Evolutionary conservation across 1,140 invertebrate genomes (phyloP).

Genomic region (Scaptodrosophila lebanonensis): DNA sequence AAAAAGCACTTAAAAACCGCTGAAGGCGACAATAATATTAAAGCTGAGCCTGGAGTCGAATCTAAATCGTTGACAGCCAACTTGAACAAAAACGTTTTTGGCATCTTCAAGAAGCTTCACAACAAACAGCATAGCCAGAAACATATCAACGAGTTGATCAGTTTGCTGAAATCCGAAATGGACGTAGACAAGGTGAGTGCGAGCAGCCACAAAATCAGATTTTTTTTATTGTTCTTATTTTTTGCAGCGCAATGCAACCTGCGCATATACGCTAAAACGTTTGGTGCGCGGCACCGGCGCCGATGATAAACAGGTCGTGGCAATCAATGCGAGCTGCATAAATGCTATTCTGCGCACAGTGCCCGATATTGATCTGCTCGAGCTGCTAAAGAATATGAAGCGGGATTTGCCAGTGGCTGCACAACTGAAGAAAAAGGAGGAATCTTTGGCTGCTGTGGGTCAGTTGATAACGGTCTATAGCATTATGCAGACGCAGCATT

Average conservation of each 20-base stretch:
- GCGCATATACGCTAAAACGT: slow-evolving; percentile 37
- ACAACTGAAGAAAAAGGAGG: slow-evolving; percentile 41
- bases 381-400: slow-evolving; percentile 32
- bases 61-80: not conserved
- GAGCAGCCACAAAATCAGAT: too few relatives aligned
- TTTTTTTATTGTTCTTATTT: not conserved
- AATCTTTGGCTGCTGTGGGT: slow-evolving; percentile 42
- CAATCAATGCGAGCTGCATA: slow-evolving; percentile 23
- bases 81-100: slow-evolving; percentile 42
- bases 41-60: too few relatives aligned
- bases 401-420: slow-evolving; percentile 27
- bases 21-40: too few relatives aligned
- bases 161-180: slow-evolving; percentile 12
- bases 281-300: slow-evolving; percentile 51
- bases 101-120: slow-evolving; percentile 27
- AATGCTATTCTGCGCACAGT: slow-evolving; percentile 27
- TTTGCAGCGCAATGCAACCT: slow-evolving; percentile 35
- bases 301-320: slow-evolving; percentile 30
- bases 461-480: slow-evolving; percentile 34
- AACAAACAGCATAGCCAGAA: not conserved
- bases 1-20: not conserved
- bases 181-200: slow-evolving; percentile 5
- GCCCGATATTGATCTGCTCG: slow-evolving; percentile 17
- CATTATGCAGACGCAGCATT: slow-evolving; percentile 22
- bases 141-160: slow-evolving; percentile 23